These are phyloP conservation scores for Oryzias sinensis DNA, from an alignment of 2,797 vertebrate species.

Conservation along the genomic window DNA sequence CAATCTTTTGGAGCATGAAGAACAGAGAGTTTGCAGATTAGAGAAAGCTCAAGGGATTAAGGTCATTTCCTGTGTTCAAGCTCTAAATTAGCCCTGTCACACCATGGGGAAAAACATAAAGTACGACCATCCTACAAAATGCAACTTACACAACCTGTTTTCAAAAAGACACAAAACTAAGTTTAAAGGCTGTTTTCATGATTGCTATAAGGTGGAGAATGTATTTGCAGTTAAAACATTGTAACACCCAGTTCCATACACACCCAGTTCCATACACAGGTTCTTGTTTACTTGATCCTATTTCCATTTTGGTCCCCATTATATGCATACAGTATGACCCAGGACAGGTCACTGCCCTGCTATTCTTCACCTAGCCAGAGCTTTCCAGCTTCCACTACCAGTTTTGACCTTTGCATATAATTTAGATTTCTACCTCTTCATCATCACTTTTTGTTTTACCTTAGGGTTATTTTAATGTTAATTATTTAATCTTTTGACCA, in stretches of 20 bases:
- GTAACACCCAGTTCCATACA: too few relatives aligned
- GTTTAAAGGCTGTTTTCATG: too few relatives aligned
- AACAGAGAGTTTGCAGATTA: conserved; percentile 73
- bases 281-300: neutral
- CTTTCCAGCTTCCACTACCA: neutral
- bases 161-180: neutral
- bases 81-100: conserved; percentile 62
- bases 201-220: too few relatives aligned
- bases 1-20: conserved; percentile 70
- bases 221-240: too few relatives aligned
- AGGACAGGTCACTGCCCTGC: neutral
- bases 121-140: conserved; percentile 14
- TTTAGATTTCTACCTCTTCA: neutral
- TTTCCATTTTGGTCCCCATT: neutral
- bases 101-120: conserved; percentile 42
- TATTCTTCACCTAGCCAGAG: neutral
- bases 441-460: neutral
- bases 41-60: conserved; percentile 68
- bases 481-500: too few relatives aligned
- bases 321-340: too few relatives aligned
- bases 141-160: conserved; percentile 10
- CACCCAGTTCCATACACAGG: too few relatives aligned
- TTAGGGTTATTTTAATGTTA: too few relatives aligned
- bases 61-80: conserved; percentile 72
- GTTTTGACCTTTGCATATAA: neutral